Evolutionary conservation across 2,797 vertebrate species (phyloP).

Genomic region (Chrosomus eos): DNA sequence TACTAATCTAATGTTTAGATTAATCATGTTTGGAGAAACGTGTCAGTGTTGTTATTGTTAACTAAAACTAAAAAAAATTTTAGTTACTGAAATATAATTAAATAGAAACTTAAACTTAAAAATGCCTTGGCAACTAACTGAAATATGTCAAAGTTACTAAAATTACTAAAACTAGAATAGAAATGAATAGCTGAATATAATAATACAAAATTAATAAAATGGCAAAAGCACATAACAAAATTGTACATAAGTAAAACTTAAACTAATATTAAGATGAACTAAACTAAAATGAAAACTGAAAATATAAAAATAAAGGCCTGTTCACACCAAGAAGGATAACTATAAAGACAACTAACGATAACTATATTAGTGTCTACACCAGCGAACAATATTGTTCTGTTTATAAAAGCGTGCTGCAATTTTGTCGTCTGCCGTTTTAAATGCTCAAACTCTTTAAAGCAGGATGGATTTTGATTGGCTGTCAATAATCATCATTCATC

Average conservation of each 20-base stretch:
- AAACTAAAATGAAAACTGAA: not conserved
- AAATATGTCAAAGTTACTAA: not conserved
- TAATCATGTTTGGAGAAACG: not conserved
- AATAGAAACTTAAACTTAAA: not conserved
- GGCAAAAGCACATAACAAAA: not conserved
- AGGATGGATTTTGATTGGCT: too few relatives aligned
- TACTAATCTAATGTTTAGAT: not conserved
- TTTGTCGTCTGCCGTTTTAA: not conserved
- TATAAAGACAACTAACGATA: not conserved
- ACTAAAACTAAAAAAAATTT: not conserved
- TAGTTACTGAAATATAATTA: not conserved
- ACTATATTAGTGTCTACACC: too few relatives aligned
- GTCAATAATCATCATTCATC: too few relatives aligned
- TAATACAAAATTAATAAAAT: not conserved
- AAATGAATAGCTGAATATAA: not conserved
- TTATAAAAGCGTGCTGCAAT: too few relatives aligned
- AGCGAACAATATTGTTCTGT: too few relatives aligned
- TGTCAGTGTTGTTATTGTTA: not conserved
- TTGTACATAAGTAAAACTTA: not conserved
- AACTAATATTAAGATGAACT: not conserved
- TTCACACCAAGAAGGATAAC: not conserved
- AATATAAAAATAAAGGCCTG: not conserved
- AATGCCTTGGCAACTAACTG: not conserved
- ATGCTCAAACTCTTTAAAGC: too few relatives aligned
- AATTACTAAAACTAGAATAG: not conserved